These are phyloP conservation scores for Smutsia temminckii DNA, from an alignment of 2,797 vertebrate species.

Conservation along the genomic window DNA sequence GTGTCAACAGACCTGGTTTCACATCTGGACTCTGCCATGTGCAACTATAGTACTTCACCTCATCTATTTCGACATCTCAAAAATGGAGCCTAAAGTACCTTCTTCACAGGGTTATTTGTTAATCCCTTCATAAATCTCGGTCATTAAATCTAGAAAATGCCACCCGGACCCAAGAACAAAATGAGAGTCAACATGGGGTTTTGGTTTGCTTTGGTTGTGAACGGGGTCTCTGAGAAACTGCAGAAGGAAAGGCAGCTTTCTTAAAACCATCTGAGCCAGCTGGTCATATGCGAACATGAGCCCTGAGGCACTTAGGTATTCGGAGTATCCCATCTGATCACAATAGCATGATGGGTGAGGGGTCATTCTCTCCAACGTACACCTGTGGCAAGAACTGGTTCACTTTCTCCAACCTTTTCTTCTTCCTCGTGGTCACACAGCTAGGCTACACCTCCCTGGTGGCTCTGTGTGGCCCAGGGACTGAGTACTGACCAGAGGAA, in stretches of 20 bases:
- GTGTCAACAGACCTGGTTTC: neutral
- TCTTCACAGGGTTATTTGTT: neutral
- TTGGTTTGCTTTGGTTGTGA: neutral
- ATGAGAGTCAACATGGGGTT: neutral
- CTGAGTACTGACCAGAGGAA: neutral
- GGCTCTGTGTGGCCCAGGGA: neutral
- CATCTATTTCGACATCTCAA: neutral
- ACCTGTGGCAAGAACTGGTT: rapidly evolving
- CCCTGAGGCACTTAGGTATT: neutral
- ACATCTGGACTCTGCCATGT: neutral
- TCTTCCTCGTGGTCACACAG: neutral
- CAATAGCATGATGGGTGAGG: neutral
- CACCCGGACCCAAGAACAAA: neutral
- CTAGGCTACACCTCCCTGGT: neutral
- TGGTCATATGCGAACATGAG: neutral
- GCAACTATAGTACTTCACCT: neutral
- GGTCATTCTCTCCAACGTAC: neutral
- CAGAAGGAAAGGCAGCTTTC: neutral
- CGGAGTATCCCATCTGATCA: neutral
- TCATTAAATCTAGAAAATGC: neutral
- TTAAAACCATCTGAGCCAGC: neutral
- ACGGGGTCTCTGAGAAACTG: neutral
- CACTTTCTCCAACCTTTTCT: neutral
- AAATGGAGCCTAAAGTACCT: neutral
- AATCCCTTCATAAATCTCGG: neutral